These are phyloP conservation scores for Cardiocondyla obscurior DNA, from an alignment of 1,140 invertebrate genomes.

Conservation along the genomic window DNA sequence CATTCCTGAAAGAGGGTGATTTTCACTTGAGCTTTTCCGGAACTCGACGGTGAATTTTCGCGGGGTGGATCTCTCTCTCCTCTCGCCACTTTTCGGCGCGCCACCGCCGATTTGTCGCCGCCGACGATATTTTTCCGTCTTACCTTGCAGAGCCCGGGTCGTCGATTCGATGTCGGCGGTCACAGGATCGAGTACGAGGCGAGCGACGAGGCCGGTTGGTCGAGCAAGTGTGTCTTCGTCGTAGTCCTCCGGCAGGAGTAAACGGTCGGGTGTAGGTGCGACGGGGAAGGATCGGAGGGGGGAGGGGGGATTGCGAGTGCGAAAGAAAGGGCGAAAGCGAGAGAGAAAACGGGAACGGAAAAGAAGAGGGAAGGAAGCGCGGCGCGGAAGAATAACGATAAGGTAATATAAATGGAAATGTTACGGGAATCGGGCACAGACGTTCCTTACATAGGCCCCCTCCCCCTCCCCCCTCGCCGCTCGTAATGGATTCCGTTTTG, in stretches of 20 bases:
- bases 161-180: conserved; percentile 77
- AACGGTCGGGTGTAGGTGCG: conserved; percentile 22
- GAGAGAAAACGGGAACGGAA: conserved; percentile 2
- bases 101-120: neutral
- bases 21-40: neutral
- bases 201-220: conserved; percentile 82
- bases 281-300: neutral
- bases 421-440: conserved; percentile 47
- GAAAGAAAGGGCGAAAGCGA: neutral
- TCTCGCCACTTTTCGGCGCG: neutral
- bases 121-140: neutral
- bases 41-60: neutral
- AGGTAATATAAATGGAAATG: conserved; percentile 83
- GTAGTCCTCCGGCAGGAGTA: conserved; percentile 78
- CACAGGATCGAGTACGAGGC: conserved; percentile 82
- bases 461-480: too few species aligned
- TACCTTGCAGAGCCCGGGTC: conserved; percentile 77
- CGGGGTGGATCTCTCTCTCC: neutral
- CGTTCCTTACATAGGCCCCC: conserved; percentile 35
- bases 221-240: conserved; percentile 81
- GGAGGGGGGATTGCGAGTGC: too few species aligned
- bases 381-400: conserved; percentile 67
- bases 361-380: conserved; percentile 47
- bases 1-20: neutral
- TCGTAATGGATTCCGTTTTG: conserved; percentile 75